Evolutionary conservation across 37 sponge, comb jelly and placozoan species (phyloP).

Genomic region (Aplysina aerophoba): DNA sequence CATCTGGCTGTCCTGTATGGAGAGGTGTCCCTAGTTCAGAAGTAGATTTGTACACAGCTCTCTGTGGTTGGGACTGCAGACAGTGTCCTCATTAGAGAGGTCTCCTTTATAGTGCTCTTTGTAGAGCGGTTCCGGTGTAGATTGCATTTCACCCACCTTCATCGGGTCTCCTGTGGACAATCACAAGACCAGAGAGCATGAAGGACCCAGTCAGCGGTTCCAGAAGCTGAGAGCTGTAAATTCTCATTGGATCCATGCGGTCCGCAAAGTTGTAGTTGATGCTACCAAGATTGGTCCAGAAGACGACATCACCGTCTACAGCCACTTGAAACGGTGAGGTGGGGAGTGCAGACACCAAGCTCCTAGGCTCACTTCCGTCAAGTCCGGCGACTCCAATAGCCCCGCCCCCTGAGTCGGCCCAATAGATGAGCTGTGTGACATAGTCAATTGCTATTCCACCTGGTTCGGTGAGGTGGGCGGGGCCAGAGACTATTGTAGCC

Average conservation of each 20-base stretch:
- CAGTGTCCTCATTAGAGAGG: too few species aligned
- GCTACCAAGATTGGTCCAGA: conserved; percentile 33
- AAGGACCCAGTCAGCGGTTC: neutral
- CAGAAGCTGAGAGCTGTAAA: neutral
- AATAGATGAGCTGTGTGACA: conserved; percentile 31
- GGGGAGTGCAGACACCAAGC: neutral
- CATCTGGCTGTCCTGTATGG: too few species aligned
- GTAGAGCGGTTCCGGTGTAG: too few species aligned
- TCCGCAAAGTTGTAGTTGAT: neutral
- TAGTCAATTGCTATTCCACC: conserved; percentile 50
- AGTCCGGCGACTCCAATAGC: conserved; percentile 18
- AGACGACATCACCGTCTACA: conserved; percentile 25
- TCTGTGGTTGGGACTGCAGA: too few species aligned
- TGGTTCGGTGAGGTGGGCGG: conserved; percentile 3
- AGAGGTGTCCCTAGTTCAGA: too few species aligned
- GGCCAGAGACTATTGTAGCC: neutral
- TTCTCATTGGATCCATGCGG: neutral
- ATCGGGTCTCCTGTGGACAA: conserved; percentile 42
- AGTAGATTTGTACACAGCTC: too few species aligned
- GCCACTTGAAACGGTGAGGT: conserved; percentile 37
- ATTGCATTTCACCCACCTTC: neutral
- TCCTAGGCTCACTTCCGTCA: neutral
- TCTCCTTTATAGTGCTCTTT: too few species aligned
- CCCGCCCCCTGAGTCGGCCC: conserved; percentile 34
- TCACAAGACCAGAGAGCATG: conserved; percentile 31